Conservation (phyloP, 1,140 invertebrate genomes). For the Diorhabda carinulata region DNA sequence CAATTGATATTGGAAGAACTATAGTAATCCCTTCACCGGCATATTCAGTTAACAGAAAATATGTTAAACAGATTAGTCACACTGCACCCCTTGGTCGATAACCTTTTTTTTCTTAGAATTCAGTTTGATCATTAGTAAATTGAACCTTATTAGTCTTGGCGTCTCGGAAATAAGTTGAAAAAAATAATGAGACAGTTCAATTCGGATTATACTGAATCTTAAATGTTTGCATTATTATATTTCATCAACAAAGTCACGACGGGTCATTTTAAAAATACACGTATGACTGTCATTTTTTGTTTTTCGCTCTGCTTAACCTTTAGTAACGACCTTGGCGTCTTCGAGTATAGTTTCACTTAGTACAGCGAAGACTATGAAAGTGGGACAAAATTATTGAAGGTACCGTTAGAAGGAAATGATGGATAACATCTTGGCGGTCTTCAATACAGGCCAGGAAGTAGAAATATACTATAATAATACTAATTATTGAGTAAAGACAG, state of each 20-base stretch:
- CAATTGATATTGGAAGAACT: too few species aligned
- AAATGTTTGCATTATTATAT: not conserved
- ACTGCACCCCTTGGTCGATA: too few species aligned
- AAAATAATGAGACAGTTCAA: too few species aligned
- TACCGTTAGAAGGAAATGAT: slow-evolving; percentile 8
- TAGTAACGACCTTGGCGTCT: not conserved
- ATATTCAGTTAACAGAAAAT: too few species aligned
- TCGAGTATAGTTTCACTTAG: slow-evolving; percentile 7
- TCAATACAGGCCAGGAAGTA: not conserved
- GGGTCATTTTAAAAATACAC: too few species aligned
- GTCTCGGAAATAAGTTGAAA: too few species aligned
- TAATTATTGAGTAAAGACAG: not conserved
- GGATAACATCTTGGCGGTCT: slow-evolving; percentile 4
- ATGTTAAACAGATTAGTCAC: too few species aligned
- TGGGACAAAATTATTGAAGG: slow-evolving; percentile 1
- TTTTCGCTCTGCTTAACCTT: not conserved
- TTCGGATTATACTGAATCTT: not conserved
- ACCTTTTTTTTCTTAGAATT: too few species aligned
- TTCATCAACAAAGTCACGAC: slow-evolving; percentile 3
- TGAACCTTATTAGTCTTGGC: too few species aligned
- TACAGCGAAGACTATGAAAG: not conserved
- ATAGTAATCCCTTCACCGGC: too few species aligned
- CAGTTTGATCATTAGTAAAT: too few species aligned
- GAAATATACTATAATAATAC: not conserved
- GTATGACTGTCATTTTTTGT: too few species aligned